Evolutionary conservation across 92 coral and sea anemone species (phyloP), one percentile per base, ranked within the genome.

Genomic region (Pocillopora meandrina): DNA sequence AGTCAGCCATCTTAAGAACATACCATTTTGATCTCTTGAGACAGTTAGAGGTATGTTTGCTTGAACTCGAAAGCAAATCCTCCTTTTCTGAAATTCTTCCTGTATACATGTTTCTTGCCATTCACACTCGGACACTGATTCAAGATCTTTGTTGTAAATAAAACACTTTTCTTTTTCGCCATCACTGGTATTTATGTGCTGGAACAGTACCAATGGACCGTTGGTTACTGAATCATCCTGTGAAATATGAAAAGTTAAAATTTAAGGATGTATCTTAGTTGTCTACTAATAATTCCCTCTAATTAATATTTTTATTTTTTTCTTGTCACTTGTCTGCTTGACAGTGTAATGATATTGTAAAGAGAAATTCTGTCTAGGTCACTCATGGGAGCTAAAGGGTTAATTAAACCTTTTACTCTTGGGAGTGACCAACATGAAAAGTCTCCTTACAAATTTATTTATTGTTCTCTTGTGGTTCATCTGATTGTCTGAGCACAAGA

Each of bases 1-100:
- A 56, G 12, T n/a, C 8, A 59, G 23, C 31, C 57, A 78, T 3
- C 12, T n/a, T 47, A 5, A 1, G 49, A 66, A 18, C 64, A 66
- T 68, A 80, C 84, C 83, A 52, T 17, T 82, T 58, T 82, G 60
- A 72, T 60, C 71, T 72, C 31, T 74, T n/a, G 10, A 17, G 4
- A 62, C 10, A 70, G 65, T 57, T 16, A 83, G 16, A 16, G 86
- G 74, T 36, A 94, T 78, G 26, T 75, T 76, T 12, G 95, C 80
- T 68, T 85, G 95, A 83, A 94, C 81, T 72, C 98, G 87, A 76
- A 94, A 90, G 36, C 93, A 84, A 55, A 90, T 63, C 56, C 85
- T 75, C 9, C 85, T 60, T 69, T 87, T 85, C 72, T 81, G 31
- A 78, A 90, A 92, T 74, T 67, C 81, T 52, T 74, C 66, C 56